A percentile compares a stretch with the other conserved stretches of the same genome.
Conservation (phyloP, 2,797 vertebrate genomes). For the Acrocephalus scirpaceus region DNA sequence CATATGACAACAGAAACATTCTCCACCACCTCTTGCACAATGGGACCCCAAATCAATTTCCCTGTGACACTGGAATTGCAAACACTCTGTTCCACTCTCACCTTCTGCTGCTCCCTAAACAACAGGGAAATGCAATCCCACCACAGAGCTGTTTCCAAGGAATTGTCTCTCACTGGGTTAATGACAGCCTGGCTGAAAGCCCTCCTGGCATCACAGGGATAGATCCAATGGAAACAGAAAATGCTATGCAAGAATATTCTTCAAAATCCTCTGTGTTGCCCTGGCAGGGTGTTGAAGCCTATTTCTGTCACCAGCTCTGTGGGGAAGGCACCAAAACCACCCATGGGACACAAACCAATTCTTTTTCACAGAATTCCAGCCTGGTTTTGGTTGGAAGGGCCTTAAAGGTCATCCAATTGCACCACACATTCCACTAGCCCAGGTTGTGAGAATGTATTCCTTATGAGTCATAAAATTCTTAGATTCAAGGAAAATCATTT, state of each 20-base stretch:
- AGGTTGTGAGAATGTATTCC: neutral
- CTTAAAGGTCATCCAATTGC: neutral
- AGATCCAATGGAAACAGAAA: neutral
- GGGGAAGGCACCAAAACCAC: neutral
- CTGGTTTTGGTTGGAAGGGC: neutral
- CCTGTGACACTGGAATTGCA: neutral
- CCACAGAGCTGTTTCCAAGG: neutral
- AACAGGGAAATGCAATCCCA: neutral
- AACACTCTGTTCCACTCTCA: neutral
- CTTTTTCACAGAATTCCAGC: neutral
- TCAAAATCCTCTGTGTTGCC: neutral
- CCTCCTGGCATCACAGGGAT: neutral
- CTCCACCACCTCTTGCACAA: neutral
- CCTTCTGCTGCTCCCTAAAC: neutral
- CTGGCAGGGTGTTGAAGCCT: rapidly evolving
- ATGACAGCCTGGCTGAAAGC: neutral
- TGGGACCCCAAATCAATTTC: neutral
- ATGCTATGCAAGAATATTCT: neutral
- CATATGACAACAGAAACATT: neutral
- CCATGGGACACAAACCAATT: neutral
- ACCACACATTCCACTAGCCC: neutral
- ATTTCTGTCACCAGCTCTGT: neutral
- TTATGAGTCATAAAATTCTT: neutral
- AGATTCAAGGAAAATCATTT: neutral
- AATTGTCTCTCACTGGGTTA: neutral